Conservation (phyloP, 2,888 invertebrate genomes). For the Tenthredo distinguenda region DNA sequence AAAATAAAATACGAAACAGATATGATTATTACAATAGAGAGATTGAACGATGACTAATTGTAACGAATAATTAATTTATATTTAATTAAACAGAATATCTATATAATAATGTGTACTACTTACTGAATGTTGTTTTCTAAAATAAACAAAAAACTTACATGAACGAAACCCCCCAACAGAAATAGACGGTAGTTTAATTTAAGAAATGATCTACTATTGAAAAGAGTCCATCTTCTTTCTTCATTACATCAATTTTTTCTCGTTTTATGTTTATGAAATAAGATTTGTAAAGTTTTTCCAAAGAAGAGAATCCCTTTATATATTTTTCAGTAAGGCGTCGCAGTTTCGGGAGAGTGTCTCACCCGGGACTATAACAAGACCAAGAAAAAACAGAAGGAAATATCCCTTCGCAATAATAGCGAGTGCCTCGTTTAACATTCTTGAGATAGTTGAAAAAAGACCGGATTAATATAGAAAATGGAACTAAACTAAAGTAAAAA, state of each 20-base stretch:
- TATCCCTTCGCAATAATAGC: slow-evolving; percentile 15
- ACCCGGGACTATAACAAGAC: not conserved
- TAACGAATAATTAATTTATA: not conserved
- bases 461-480: not conserved
- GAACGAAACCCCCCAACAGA: not conserved
- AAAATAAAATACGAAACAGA: not conserved
- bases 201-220: not conserved
- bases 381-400: not conserved
- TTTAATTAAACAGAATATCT: slow-evolving; percentile 3
- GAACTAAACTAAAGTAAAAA: slow-evolving; percentile 2
- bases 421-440: slow-evolving; percentile 10
- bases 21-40: not conserved
- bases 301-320: not conserved
- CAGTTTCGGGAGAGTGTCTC: not conserved
- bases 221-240: not conserved
- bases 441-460: slow-evolving; percentile 4
- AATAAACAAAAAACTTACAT: not conserved
- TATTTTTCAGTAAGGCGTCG: slow-evolving; percentile 29
- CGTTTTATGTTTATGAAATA: not conserved
- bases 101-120: not conserved
- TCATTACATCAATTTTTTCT: not conserved
- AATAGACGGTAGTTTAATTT: not conserved
- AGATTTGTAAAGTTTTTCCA: not conserved
- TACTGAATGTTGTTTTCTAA: not conserved
- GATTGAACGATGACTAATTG: not conserved